Evolutionary conservation across 2,797 vertebrate genomes (phyloP), one percentile per base, ranked within the genome.

Genomic region (Astyanax mexicanus): DNA sequence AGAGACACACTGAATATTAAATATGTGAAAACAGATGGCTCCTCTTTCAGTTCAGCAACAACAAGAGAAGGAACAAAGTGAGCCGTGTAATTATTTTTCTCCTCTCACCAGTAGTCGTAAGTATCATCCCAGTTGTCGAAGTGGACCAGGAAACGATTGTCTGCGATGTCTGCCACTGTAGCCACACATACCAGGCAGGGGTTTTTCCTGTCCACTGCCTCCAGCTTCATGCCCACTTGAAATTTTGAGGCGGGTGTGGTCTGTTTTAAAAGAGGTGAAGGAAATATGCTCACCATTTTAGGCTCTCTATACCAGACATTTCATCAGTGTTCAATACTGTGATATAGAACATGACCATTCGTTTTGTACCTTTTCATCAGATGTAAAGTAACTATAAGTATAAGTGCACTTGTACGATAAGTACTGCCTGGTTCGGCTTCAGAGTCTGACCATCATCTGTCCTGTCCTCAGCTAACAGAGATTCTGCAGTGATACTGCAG

Each of bases 61-160:
- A 4, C 6, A 23, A 27, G 51, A 55, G 3, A 55, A 11, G 55
- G 23, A 55, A 13, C 29, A 58, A 35, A 58, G 19, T 58, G n/a
- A 11, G 17, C 4, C 32, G 4, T 32, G 45, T 2, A 19, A 4
- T n/a, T n/a, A 7, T n/a, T 17, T 1, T 3, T 1, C 25, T 8
- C 21, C 40, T 55, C 83, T 91, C 90, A 97, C 96, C 95, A 98
- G 89, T 96, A 96, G 90, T 96, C 95, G 0, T 95, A 96, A 2
- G 90, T 94, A 85, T 96, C 94, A n/a, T 96, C 95, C 95, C 95
- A 96, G 86, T 93, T 95, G 84, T 98, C 96, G 0, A 97, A 97
- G 73, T 96, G 95, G 80, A 97, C 91, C 9, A 95, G 92, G 70
- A 97, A 89, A 19, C 89, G 89, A 78, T 92, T 91, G 1, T 92